Evolutionary conservation across 2,797 vertebrate genomes (phyloP), one percentile per base, ranked within the genome.

Genomic region (Schizopygopsis pylzovi): DNA sequence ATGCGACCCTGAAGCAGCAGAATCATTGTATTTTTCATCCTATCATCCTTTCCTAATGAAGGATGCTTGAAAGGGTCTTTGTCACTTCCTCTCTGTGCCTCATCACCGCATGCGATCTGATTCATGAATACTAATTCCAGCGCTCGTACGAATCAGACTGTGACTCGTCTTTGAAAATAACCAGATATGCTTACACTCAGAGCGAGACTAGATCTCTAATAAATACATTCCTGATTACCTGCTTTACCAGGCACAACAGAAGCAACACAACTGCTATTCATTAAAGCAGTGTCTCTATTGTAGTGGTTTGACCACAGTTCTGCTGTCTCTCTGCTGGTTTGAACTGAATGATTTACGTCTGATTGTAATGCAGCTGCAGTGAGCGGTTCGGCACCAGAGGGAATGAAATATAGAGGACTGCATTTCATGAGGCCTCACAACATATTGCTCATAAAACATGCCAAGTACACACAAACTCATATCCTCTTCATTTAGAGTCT

Each of bases 401-500:
- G 5, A 28, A 71, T 87, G 22, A 87, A 84, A 86, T 89, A 86
- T 80, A 83, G 37, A 87, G 77, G 54, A 86, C 67, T 28, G 59
- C 59, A 18, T 79, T 72, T 68, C 45, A 52, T 47, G 8, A 89
- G 22, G 7, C 9, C 37, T 49, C 20, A 45, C 54, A 56, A 39
- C 13, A 39, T n/a, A n/a, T 33, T 28, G 22, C 52, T 72, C 18
- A 41, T 22, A 15, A 33, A 25, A 56, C 10, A 10, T 41, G 37
- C 20, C 45, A 45, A 73, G 43, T 47, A 16, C 43, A 73, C 16
- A 28, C 13, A 75, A 75, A 22, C n/a, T 59, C 54, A 59, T 8
- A n/a, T 59, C 22, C 9, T 59, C 9, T 41, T 20, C 33, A 70
- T 41, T 16, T 41, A 37, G 54, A 79, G 33, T 33, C 33, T 39